Evolutionary conservation across 2,113 vertebrate genomes (phyloP).

Genomic region (Pluvialis apricaria): DNA sequence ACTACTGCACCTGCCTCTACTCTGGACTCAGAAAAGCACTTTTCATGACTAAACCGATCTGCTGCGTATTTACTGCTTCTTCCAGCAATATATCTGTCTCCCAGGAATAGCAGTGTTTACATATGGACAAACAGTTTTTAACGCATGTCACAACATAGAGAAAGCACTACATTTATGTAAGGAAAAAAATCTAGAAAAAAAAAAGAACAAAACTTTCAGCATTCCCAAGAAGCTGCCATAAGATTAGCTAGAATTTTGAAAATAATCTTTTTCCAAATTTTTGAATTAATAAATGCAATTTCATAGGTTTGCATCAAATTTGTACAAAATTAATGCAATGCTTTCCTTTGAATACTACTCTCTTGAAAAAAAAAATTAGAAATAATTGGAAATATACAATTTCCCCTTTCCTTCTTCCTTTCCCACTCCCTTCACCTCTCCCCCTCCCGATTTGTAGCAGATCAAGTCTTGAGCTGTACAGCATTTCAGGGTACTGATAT

Average conservation of each 20-base stretch:
- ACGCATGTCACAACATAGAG: neutral
- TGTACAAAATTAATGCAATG: neutral
- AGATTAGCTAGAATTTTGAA: neutral
- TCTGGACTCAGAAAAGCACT: neutral
- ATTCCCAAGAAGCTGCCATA: neutral
- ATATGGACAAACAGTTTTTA: neutral
- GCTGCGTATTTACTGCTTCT: neutral
- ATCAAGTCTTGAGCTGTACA: neutral
- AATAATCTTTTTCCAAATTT: neutral
- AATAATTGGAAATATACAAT: neutral
- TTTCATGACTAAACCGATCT: neutral
- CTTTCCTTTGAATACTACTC: neutral
- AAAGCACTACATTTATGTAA: neutral
- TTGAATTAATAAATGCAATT: neutral
- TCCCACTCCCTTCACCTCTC: neutral
- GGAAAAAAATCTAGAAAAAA: neutral
- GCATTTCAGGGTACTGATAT: neutral
- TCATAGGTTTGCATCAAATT: neutral
- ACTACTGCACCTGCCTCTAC: neutral
- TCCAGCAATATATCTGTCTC: neutral
- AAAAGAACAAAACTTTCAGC: neutral
- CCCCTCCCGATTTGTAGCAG: neutral
- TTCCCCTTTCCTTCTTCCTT: neutral
- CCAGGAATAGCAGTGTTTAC: neutral
- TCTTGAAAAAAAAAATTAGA: neutral